Base-by-base conservation (phyloP, 1,140 invertebrate genomes). In the Himalopsyche phryganea region DNA sequence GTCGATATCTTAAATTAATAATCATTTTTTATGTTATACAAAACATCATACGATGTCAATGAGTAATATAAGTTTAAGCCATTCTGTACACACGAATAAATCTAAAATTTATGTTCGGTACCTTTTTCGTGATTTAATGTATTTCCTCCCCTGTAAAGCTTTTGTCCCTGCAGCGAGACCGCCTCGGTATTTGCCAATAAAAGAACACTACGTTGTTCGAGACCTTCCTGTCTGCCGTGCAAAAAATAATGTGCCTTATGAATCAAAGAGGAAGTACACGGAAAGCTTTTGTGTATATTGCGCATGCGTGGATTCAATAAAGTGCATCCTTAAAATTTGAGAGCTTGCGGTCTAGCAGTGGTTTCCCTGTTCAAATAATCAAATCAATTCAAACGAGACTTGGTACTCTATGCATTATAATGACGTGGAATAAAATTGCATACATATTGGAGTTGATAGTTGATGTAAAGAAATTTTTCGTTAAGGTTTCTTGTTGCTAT, bases 91-190 rank as follows among this genome's bases (percentile, higher is more conserved):
- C 5, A 4, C 38, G 38, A 40, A 40, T 40, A 40, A 13, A 17
- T 45, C 6, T 45, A 15, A 15, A 17, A 36, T 56, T 47, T 56
- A 19, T 54, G 51, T 49, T 35, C 33, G 32, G 45, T 57, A 46
- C 48, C 52, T 61, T 61, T 51, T 23, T 41, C 47, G 10, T 18
- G 42, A 55, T 57, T 52, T 60, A 60, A 60, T 61, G 59, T 61
- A 57, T 44, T 61, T 61, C 59, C 59, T 61, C 42, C 49, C 50
- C 58, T 23, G 46, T 23, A 35, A 28, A 52, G 20, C n/a, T 15
- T 41, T 46, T 55, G 45, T 51, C 47, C 47, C 44, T 41, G 4
- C 3, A 28, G 23, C 23, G 23, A 28, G 23, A 28, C 23, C 23
- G 23, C 23, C 23, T 28, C 23, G 23, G 23, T 28, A 3, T 28